Evolutionary conservation across 2,113 vertebrate species (phyloP).

Genomic region (Empidonax traillii): DNA sequence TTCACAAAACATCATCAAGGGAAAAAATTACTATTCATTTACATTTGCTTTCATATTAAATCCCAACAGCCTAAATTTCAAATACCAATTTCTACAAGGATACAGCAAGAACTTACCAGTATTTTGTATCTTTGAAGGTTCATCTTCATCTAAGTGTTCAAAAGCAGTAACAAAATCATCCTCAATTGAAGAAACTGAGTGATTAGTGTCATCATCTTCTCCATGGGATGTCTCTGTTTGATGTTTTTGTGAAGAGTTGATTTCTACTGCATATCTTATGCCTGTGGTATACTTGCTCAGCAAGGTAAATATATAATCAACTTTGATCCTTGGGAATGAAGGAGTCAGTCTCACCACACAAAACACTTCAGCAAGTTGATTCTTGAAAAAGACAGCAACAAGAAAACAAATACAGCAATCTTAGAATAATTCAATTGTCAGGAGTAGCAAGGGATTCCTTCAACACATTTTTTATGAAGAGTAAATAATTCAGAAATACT

Average conservation of each 20-base stretch:
- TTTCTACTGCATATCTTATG: constrained; percentile 84
- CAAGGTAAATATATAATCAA: constrained; percentile 80
- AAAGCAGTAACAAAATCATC: constrained; percentile 98
- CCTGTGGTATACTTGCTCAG: constrained; percentile 88
- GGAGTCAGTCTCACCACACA: constrained; percentile 87
- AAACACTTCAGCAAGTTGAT: constrained; percentile 76
- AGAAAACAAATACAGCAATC: constrained; percentile 5
- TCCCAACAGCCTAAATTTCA: background rate
- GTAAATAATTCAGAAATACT: background rate
- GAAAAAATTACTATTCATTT: background rate
- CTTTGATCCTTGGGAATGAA: constrained; percentile 75
- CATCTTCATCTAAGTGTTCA: constrained; percentile 94
- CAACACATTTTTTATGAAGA: background rate
- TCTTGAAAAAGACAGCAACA: constrained; percentile 57
- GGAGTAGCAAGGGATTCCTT: background rate
- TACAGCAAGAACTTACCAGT: constrained; percentile 70
- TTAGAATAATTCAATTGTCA: background rate
- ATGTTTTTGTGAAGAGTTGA: constrained; percentile 72
- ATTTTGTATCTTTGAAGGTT: constrained; percentile 68
- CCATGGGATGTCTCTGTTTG: constrained; percentile 71
- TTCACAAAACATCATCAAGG: background rate
- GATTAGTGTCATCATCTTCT: constrained; percentile 96
- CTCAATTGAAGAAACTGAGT: constrained; percentile 96
- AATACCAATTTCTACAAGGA: background rate
- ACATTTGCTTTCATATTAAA: background rate